Evolutionary conservation across 2,113 vertebrate species (phyloP).

Genomic region (Crypturellus undulatus): DNA sequence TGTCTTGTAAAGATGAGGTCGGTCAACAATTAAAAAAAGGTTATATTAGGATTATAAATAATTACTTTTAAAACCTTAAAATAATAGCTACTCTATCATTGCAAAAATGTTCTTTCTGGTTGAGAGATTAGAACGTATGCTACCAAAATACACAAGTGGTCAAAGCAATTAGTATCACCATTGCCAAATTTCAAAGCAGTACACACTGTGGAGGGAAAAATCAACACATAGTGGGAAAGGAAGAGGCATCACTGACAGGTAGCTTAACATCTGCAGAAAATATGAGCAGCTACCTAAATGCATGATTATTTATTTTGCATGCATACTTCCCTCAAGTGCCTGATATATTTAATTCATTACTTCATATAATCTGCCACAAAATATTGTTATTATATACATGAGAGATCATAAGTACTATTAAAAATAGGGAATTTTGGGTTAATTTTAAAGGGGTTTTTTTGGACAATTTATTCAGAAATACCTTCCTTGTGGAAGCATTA

Average conservation of each 20-base stretch:
- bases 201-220: background rate
- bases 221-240: background rate
- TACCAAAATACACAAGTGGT: background rate
- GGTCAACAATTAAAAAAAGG: background rate
- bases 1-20: background rate
- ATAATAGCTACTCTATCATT: background rate
- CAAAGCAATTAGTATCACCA: background rate
- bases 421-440: background rate
- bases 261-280: background rate
- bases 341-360: background rate
- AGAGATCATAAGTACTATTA: background rate
- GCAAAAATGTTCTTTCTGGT: background rate
- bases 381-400: accelerated
- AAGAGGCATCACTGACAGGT: background rate
- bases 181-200: background rate
- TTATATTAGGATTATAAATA: background rate
- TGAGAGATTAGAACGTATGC: background rate
- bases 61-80: background rate
- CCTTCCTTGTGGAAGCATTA: background rate
- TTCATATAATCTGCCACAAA: background rate
- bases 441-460: background rate
- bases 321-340: background rate
- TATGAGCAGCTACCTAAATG: background rate
- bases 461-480: background rate
- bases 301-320: background rate